Base-by-base conservation (phyloP, 2,113 vertebrate species). In the Tetrax tetrax region DNA sequence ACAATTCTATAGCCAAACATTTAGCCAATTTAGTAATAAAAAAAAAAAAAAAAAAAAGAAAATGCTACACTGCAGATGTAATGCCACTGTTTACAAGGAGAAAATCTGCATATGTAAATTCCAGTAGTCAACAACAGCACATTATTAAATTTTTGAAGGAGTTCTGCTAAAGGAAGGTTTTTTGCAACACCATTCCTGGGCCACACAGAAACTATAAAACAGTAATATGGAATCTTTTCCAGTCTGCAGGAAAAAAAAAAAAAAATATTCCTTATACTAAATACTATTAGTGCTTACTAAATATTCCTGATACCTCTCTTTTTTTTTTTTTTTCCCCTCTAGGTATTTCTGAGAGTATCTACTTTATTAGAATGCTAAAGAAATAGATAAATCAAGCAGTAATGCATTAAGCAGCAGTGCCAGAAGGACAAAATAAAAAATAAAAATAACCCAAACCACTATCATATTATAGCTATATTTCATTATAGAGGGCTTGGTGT, bases 21-120 rank as follows among this genome's bases (percentile, higher is more conserved):
- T 43, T 43, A 37, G 10, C 5, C 2, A 65, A 57, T 82, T 85
- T 45, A 27, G 2, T 43, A 57, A 37, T 25, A 18, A 12, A 23
- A 59, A 37, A 18, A 9, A 31, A 37, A 18, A 9, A 31, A 50
- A 21, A 33, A 45, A 15, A 31, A 45, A 25, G 1, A 28, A 41
- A 71, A 18, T 7, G 7, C 14, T 84, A 1, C 22, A 23, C 8
- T 25, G 38, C 17, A 53, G 29, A 53, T 0, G 0, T 35, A 53
- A n/a, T 37, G 6, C 5, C 14, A 33, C 37, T 75, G 20, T 64
- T 66, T 63, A 6, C 16, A n/a, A 22, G 75, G 65, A 43, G 33
- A 50, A 68, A n/a, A 45, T 66, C 53, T 43, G 47, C n/a, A 23
- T 41, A 10, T 69, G 12, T 80, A 51, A 75, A 72, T 89, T 69